These are phyloP conservation scores for Hypomesus transpacificus DNA, from an alignment of 2,113 vertebrate genomes.

Conservation along the genomic window DNA sequence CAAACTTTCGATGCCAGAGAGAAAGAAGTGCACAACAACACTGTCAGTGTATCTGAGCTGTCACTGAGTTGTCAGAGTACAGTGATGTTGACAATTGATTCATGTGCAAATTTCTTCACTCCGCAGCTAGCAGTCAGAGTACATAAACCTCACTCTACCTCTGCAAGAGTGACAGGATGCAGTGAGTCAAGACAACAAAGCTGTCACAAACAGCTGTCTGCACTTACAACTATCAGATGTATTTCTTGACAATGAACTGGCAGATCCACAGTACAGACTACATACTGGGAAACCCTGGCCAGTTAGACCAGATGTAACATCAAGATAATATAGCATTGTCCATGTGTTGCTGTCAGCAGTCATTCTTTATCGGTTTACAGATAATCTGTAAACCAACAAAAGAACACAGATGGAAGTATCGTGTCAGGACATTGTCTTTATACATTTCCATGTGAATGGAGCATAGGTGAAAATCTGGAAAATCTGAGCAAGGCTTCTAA, in stretches of 20 bases:
- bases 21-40: constrained; percentile 68
- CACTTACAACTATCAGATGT: constrained; percentile 74
- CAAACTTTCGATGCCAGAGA: constrained; percentile 67
- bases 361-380: constrained; percentile 24
- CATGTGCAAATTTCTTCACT: constrained; percentile 93
- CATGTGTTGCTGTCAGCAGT: constrained; percentile 66
- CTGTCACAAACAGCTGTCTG: constrained; percentile 99
- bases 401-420: too few relatives aligned
- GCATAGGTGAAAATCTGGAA: neutral
- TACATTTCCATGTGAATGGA: too few relatives aligned
- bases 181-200: constrained; percentile 89
- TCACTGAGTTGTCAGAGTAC: constrained; percentile 79
- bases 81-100: constrained; percentile 95
- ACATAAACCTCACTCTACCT: constrained; percentile 86
- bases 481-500: neutral
- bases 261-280: constrained; percentile 64
- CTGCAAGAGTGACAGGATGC: constrained; percentile 87
- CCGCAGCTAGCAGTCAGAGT: constrained; percentile 85
- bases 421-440: too few relatives aligned
- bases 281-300: constrained; percentile 65
- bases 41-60: constrained; percentile 78
- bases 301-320: constrained; percentile 62
- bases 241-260: constrained; percentile 78
- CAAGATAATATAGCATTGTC: constrained; percentile 58
- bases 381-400: too few relatives aligned